phyloP scores from a whole-genome alignment of 2,113 vertebrate species.

The Andinoacara biseriatus region DNA sequence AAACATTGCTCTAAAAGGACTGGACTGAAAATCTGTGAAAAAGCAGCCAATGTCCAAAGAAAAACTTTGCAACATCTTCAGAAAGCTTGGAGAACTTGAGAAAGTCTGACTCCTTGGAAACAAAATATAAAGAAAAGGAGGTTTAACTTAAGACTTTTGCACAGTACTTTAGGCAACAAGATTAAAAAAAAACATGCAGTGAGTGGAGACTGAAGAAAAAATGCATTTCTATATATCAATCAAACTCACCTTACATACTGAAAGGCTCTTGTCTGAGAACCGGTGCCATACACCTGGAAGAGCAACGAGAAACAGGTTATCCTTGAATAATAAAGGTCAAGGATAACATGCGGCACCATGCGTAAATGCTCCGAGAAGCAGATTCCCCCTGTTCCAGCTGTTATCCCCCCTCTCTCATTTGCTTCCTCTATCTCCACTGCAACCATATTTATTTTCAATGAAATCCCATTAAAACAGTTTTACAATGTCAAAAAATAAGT shows the following conservation, averaged over 20 bases:
- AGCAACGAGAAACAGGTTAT: slow-evolving; percentile 20
- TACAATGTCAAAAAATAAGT: background rate
- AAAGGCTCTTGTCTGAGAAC: slow-evolving; percentile 96
- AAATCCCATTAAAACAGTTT: background rate
- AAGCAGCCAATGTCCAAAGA: background rate
- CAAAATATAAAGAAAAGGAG: background rate
- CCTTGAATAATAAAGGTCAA: background rate
- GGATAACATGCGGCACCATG: background rate
- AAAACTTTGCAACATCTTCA: background rate
- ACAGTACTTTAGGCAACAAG: no score
- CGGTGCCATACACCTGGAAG: slow-evolving; percentile 93
- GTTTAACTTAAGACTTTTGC: background rate
- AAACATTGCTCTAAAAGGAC: background rate
- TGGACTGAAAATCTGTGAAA: background rate
- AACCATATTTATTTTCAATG: background rate
- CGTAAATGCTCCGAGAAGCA: background rate
- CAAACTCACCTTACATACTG: slow-evolving; percentile 95
- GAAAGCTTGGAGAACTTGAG: background rate
- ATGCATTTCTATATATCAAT: background rate
- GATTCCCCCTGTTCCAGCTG: background rate
- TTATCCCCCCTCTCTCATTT: background rate
- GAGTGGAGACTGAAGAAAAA: background rate
- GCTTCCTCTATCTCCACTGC: background rate
- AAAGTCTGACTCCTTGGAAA: background rate
- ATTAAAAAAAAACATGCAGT: background rate